Conservation (phyloP, 2,797 vertebrate species). For the Syncerus caffer region DNA sequence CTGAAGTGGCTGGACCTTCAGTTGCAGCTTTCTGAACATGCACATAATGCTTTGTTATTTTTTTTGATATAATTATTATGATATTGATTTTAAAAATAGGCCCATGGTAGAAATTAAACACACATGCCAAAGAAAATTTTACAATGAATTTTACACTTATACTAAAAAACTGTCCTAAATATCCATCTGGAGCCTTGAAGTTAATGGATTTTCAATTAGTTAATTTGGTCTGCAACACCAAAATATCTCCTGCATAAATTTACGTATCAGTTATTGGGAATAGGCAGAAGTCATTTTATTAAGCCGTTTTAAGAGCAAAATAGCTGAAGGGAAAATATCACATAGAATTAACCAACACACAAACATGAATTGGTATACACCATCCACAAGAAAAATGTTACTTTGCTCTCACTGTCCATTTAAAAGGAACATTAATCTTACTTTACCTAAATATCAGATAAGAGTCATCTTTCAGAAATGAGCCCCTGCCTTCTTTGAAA, state of each 20-base stretch:
- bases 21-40: slow-evolving; percentile 25
- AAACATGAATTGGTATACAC: slow-evolving; percentile 30
- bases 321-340: slow-evolving; percentile 52
- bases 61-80: slow-evolving; percentile 50
- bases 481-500: not conserved
- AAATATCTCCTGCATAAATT: slow-evolving; percentile 61
- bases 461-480: not conserved
- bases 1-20: slow-evolving; percentile 8
- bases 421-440: slow-evolving; percentile 38
- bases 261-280: slow-evolving; percentile 30
- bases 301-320: slow-evolving; percentile 60
- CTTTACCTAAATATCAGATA: not conserved
- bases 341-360: slow-evolving; percentile 56
- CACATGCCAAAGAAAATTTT: slow-evolving; percentile 61
- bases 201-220: slow-evolving; percentile 70
- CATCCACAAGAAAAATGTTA: slow-evolving; percentile 43
- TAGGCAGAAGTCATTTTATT: slow-evolving; percentile 43
- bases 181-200: slow-evolving; percentile 63
- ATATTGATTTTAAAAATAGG: slow-evolving; percentile 59
- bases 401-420: slow-evolving; percentile 50
- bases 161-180: slow-evolving; percentile 65
- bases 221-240: slow-evolving; percentile 44
- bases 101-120: slow-evolving; percentile 47
- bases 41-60: slow-evolving; percentile 42
- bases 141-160: slow-evolving; percentile 60